Percentiles rank a stretch among this genome's conserved stretches.
These are phyloP conservation scores for Leuctra nigra DNA, from an alignment of 2,888 invertebrate genomes.

Conservation along the genomic window DNA sequence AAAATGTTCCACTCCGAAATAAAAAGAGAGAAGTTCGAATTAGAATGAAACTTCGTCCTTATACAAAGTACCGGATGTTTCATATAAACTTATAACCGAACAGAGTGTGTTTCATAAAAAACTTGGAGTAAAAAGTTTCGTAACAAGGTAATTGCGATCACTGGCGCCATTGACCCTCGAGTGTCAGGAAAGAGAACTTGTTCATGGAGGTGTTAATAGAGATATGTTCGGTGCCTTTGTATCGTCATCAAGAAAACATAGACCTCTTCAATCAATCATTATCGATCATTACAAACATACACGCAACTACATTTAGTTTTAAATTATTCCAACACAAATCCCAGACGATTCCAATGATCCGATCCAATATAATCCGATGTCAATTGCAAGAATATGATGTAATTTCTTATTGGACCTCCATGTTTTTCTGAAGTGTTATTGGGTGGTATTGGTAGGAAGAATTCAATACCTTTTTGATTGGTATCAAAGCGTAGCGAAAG, in stretches of 20 bases:
- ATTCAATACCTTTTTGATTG: neutral
- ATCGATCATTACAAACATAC: too few relatives aligned
- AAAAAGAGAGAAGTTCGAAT: constrained; percentile 8
- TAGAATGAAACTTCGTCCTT: too few relatives aligned
- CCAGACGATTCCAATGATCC: too few relatives aligned
- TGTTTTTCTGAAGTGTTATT: neutral
- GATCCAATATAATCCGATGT: too few relatives aligned
- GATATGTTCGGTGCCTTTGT: neutral
- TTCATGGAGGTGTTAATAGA: neutral
- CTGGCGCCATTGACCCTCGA: neutral
- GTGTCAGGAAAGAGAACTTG: neutral
- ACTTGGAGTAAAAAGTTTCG: neutral
- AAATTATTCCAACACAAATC: too few relatives aligned
- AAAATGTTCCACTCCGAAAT: constrained; percentile 4
- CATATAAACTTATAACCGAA: too few relatives aligned
- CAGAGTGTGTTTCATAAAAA: too few relatives aligned
- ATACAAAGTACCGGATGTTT: constrained; percentile 18
- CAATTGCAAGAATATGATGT: too few relatives aligned
- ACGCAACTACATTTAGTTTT: too few relatives aligned
- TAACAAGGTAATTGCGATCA: neutral
- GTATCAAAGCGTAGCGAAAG: neutral
- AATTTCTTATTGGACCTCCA: too few relatives aligned
- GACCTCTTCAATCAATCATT: too few relatives aligned
- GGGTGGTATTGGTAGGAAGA: neutral
- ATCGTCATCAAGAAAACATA: constrained; percentile 1